Percentiles rank a stretch among this genome's conserved stretches.
Conservation (phyloP, 2,113 vertebrate species). For the Falco punctatus region DNA sequence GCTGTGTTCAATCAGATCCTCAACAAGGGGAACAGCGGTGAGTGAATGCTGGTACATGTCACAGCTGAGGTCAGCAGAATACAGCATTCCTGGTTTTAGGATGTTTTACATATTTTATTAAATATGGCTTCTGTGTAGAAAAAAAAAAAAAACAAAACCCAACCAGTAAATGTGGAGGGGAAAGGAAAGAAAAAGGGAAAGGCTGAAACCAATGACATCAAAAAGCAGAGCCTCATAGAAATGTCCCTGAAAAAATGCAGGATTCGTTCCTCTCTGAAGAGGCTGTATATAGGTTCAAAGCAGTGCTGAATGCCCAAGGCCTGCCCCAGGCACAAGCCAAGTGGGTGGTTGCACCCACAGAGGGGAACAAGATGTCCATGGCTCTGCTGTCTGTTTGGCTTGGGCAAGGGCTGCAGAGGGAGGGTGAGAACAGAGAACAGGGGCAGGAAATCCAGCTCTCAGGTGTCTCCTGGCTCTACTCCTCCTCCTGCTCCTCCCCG, state of each 20-base stretch:
- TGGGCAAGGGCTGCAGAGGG: not conserved
- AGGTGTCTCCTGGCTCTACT: constrained; percentile 34
- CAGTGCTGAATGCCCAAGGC: not conserved
- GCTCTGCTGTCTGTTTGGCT: constrained; percentile 21
- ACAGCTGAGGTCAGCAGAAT: not conserved
- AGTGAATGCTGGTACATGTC: not conserved
- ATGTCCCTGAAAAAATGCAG: not conserved
- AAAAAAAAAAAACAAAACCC: not conserved
- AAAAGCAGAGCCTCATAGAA: not conserved
- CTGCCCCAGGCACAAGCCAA: not conserved
- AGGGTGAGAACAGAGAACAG: not conserved
- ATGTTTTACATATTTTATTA: not conserved
- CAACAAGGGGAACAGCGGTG: not conserved
- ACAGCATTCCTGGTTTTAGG: rapidly evolving
- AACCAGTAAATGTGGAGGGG: not conserved
- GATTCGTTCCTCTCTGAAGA: not conserved
- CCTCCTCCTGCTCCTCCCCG: constrained; percentile 56
- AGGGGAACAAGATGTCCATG: not conserved
- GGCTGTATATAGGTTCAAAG: not conserved
- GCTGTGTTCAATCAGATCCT: not conserved
- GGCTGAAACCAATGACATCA: not conserved
- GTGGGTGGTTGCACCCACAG: not conserved
- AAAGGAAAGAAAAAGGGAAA: not conserved
- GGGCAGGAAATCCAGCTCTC: not conserved
- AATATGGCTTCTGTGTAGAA: not conserved